phyloP scores from a whole-genome alignment of 92 coral and sea anemone species.

The Epizoanthus rinbou region DNA sequence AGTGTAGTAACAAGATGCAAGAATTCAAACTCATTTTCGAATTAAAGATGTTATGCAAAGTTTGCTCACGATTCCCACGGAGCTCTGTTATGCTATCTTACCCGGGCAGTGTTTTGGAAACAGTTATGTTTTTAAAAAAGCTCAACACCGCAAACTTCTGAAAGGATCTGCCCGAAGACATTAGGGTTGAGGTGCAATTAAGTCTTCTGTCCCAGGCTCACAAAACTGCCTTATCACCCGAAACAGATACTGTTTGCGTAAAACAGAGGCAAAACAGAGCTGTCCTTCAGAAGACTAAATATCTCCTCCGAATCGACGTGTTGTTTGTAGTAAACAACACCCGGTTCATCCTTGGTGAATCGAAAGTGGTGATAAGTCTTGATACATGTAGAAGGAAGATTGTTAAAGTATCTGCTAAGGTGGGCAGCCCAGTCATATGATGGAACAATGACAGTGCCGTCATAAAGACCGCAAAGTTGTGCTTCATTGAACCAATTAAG shows the following conservation, averaged over 20 bases:
- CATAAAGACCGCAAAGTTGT: slow-evolving; percentile 16
- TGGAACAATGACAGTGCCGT: slow-evolving; percentile 17
- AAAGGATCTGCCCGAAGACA: too few relatives aligned
- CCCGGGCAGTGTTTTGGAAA: too few relatives aligned
- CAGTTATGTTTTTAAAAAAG: too few relatives aligned
- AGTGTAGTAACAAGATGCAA: too few relatives aligned
- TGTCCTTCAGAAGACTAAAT: slow-evolving; percentile 34
- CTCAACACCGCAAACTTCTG: too few relatives aligned
- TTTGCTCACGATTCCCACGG: too few relatives aligned
- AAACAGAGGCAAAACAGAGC: slow-evolving; percentile 26
- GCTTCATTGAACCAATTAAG: slow-evolving; percentile 48
- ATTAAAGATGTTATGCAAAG: too few relatives aligned
- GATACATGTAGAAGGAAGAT: slow-evolving; percentile 16
- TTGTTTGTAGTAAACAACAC: slow-evolving; percentile 41
- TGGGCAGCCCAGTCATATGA: slow-evolving; percentile 12
- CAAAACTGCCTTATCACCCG: slow-evolving; percentile 54
- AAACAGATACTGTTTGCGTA: slow-evolving; percentile 31
- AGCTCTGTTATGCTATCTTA: too few relatives aligned
- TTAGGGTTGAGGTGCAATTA: slow-evolving; percentile 51
- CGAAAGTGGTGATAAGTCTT: slow-evolving; percentile 46
- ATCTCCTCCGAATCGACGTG: slow-evolving; percentile 1
- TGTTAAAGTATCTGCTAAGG: slow-evolving; percentile 8
- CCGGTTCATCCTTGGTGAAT: slow-evolving; percentile 18
- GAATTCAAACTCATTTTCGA: too few relatives aligned
- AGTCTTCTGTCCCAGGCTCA: slow-evolving; percentile 56